phyloP scores from a whole-genome alignment of 64 coral and sea anemone genomes.

The Montipora sp. region DNA sequence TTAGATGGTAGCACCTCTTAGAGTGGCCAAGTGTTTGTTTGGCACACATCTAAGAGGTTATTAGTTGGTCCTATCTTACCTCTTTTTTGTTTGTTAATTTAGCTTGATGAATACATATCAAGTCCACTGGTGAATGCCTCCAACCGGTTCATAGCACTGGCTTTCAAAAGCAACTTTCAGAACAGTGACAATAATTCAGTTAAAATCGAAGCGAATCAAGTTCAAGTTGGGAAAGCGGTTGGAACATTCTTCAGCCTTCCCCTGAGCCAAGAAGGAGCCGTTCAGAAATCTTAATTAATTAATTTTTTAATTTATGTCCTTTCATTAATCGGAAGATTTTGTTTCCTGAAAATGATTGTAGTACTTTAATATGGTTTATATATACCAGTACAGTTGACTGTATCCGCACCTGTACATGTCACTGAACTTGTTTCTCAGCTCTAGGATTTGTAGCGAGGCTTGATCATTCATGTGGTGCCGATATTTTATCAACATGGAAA shows the following conservation, averaged over 20 bases:
- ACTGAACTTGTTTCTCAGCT: too few relatives aligned
- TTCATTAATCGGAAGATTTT: too few relatives aligned
- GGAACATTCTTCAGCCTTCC: constrained; percentile 22
- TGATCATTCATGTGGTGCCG: too few relatives aligned
- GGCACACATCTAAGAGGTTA: not conserved
- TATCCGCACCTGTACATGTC: too few relatives aligned
- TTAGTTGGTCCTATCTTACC: not conserved
- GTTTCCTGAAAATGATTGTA: too few relatives aligned
- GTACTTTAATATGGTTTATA: too few relatives aligned
- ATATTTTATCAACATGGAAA: too few relatives aligned
- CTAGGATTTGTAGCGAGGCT: too few relatives aligned
- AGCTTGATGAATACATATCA: constrained; percentile 84
- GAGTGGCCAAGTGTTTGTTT: too few relatives aligned
- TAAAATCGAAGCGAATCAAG: constrained; percentile 22
- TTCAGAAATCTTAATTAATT: not conserved
- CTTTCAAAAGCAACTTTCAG: constrained; percentile 55
- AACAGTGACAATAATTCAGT: constrained; percentile 4
- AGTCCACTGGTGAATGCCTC: constrained; percentile 78
- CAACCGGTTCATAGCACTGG: constrained; percentile 65
- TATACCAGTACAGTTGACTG: too few relatives aligned
- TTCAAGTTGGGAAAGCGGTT: not conserved
- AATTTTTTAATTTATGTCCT: too few relatives aligned
- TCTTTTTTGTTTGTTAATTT: constrained; percentile 1
- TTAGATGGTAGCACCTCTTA: too few relatives aligned
- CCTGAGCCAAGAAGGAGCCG: not conserved